phyloP scores from a whole-genome alignment of 2,113 vertebrate genomes.

The Oreochromis aureus region DNA sequence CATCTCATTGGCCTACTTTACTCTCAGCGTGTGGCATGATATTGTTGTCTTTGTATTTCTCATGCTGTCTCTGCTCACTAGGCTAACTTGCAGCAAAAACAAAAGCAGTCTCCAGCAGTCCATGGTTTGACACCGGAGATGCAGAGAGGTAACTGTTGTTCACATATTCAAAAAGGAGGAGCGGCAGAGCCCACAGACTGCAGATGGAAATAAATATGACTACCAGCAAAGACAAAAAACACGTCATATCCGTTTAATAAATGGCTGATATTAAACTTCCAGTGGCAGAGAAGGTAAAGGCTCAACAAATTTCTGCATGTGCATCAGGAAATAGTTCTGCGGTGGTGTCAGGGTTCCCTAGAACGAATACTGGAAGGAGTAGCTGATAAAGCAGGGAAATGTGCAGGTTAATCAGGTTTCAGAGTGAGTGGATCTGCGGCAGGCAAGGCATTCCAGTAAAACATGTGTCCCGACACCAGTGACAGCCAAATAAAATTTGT shows the following conservation, averaged over 20 bases:
- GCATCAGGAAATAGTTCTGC: not conserved
- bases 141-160: not conserved
- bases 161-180: not conserved
- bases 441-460: not conserved
- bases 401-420: constrained; percentile 22
- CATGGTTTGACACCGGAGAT: not conserved
- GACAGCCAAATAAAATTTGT: not conserved
- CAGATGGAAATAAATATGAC: constrained; percentile 1
- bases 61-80: not conserved
- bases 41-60: not conserved
- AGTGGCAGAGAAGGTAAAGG: not conserved
- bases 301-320: not conserved
- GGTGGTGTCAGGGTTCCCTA: not conserved
- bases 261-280: not conserved
- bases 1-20: not conserved
- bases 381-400: not conserved
- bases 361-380: not conserved
- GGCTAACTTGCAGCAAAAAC: not conserved
- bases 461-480: not conserved
- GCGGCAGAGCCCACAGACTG: not conserved
- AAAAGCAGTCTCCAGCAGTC: not conserved
- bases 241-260: not conserved
- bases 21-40: not conserved
- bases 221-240: not conserved
- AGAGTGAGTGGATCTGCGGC: not conserved